These are phyloP conservation scores for Hemistola chrysoprasaria DNA, from an alignment of 2,888 invertebrate species.

Conservation along the genomic window DNA sequence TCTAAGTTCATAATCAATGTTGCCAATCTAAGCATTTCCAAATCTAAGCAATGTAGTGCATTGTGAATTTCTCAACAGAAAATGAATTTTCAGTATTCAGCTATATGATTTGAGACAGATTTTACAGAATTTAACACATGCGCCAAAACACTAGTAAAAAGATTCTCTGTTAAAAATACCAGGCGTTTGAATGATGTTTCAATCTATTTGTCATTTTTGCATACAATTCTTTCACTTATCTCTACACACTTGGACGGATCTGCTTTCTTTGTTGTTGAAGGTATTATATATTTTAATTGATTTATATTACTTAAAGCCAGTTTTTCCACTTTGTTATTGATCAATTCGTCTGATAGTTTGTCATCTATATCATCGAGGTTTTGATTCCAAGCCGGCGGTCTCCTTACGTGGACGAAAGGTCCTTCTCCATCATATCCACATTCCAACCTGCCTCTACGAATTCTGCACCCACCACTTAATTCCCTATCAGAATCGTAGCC, in stretches of 20 bases:
- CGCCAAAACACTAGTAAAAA: not conserved
- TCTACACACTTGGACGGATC: slow-evolving; percentile 42
- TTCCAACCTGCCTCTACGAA: slow-evolving; percentile 58
- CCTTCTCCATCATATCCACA: slow-evolving; percentile 54
- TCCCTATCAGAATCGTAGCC: slow-evolving; percentile 28
- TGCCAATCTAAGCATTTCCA: no score
- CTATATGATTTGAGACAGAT: no score
- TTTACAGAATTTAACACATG: not conserved
- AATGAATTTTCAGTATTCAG: no score
- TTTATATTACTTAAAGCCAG: no score
- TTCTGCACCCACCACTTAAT: slow-evolving; percentile 51
- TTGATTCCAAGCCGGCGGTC: slow-evolving; percentile 31
- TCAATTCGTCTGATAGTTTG: not conserved
- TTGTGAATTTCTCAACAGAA: no score
- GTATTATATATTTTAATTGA: no score
- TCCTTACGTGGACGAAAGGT: slow-evolving; percentile 43
- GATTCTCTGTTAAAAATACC: not conserved
- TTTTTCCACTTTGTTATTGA: not conserved
- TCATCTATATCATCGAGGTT: not conserved
- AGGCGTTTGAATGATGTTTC: not conserved
- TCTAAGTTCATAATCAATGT: no score
- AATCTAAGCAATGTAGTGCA: no score
- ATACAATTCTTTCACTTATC: slow-evolving; percentile 49
- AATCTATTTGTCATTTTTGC: slow-evolving; percentile 21
- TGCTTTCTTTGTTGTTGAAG: slow-evolving; percentile 1